These are phyloP conservation scores for Melanostigma gelatinosum DNA, from an alignment of 2,113 vertebrate genomes.

Conservation along the genomic window DNA sequence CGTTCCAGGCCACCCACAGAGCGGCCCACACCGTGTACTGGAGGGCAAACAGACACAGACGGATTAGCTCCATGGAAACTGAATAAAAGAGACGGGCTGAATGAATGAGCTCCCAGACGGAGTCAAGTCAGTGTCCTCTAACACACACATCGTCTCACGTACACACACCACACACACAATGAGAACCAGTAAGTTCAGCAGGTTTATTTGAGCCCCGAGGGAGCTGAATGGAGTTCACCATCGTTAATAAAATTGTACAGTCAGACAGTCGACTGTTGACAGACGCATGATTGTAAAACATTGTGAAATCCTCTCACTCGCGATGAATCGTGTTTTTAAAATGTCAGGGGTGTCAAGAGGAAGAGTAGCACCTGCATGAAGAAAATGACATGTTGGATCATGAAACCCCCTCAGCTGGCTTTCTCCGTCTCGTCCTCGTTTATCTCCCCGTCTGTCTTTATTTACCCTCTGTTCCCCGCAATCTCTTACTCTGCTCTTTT, in stretches of 20 bases:
- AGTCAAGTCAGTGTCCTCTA: conserved; percentile 10
- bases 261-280: conserved; percentile 60
- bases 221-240: conserved; percentile 49
- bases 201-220: conserved; percentile 40
- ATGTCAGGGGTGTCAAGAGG: conserved; percentile 47
- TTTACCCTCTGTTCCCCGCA: conserved; percentile 35
- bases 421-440: conserved; percentile 43
- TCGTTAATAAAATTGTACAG: conserved; percentile 52
- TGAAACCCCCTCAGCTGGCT: conserved; percentile 38
- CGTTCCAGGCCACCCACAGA: conserved; percentile 94
- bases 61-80: conserved; percentile 39
- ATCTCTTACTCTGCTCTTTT: conserved; percentile 29
- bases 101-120: conserved; percentile 14
- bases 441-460: conserved; percentile 42
- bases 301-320: conserved; percentile 66
- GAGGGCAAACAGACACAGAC: conserved; percentile 43
- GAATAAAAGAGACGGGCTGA: conserved; percentile 14
- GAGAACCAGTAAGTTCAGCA: conserved; percentile 35
- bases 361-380: conserved; percentile 13
- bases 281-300: conserved; percentile 49
- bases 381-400: conserved; percentile 65
- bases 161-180: neutral
- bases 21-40: conserved; percentile 92
- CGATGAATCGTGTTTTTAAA: conserved; percentile 46
- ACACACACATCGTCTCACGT: neutral